Conservation (phyloP, 2,888 invertebrate genomes). For the Agrilus biguttatus region DNA sequence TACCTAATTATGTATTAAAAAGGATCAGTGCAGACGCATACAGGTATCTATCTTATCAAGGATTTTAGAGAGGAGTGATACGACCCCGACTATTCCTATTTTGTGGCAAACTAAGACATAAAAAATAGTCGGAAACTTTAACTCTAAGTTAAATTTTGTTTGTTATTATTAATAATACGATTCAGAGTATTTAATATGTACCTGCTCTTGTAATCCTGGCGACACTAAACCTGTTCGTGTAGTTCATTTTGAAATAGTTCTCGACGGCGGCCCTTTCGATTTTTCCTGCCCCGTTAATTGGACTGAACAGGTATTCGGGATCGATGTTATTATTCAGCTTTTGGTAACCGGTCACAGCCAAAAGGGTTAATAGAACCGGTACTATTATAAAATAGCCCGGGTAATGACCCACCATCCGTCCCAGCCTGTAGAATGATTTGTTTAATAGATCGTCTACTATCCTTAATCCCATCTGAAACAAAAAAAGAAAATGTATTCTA, state of each 20-base stretch:
- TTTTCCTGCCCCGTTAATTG: slow-evolving; percentile 74
- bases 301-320: slow-evolving; percentile 85
- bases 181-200: slow-evolving; percentile 22
- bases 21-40: too few species aligned
- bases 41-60: too few species aligned
- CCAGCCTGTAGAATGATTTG: slow-evolving; percentile 67
- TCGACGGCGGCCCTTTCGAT: slow-evolving; percentile 69
- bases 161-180: not conserved
- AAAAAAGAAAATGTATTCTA: slow-evolving; percentile 4
- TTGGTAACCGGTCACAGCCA: slow-evolving; percentile 81
- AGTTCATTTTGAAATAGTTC: slow-evolving; percentile 74
- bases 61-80: too few species aligned
- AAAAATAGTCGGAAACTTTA: too few species aligned
- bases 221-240: slow-evolving; percentile 71
- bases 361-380: slow-evolving; percentile 64
- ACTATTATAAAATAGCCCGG: slow-evolving; percentile 82
- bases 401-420: slow-evolving; percentile 60
- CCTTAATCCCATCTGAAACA: slow-evolving; percentile 56
- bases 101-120: too few species aligned
- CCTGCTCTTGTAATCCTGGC: slow-evolving; percentile 80
- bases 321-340: slow-evolving; percentile 79
- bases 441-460: slow-evolving; percentile 70
- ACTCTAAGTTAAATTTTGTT: too few species aligned
- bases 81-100: too few species aligned
- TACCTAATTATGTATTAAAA: too few species aligned